Base-by-base conservation (phyloP, 2,113 vertebrate genomes). In the Oreochromis aureus region DNA sequence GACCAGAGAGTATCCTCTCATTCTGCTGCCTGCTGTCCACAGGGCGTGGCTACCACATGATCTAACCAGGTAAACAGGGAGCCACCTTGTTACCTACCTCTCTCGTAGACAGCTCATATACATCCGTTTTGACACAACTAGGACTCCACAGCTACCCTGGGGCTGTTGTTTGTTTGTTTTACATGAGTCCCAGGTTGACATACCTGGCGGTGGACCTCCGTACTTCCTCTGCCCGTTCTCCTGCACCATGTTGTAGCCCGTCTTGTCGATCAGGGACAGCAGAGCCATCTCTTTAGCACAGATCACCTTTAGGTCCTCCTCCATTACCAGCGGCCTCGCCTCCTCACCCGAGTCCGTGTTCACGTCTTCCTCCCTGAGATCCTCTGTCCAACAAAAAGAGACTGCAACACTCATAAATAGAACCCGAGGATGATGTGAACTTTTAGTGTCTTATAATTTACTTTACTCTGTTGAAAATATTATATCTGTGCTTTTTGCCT, bases 141-240 rank as follows among this genome's bases (percentile, higher is more conserved):
- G 22, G 41, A 11, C 7, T 46, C 41, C 8, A 73, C 9, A 27
- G 13, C 5, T 27, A 27, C 3, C 36, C 6, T 2, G 8, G 36
- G 66, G 39, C 41, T 69, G 11, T 2, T 7, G 18, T 41, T 69
- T 66, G 18, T 69, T 11, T 36, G 10, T 71, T 73, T 46, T 18
- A 30, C 15, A 0, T 48, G 71, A 30, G 24, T 48, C 6, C 4
- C 44, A 19, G 15, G 15, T 48, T 48, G 24, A 76, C 71, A 30
- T 56, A 89, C 87, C 98, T 97, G 98, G 98, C 55, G 98, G 98
- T 30, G 98, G 98, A n/a, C 98, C 98, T 51, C 98, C 98, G 86
- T 97, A 99, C 95, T 97, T 99, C 88, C 98, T 97, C 89, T 99
- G 98, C 3, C 98, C 98, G n/a, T 99, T 99, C 93, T 97, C 98